These are phyloP conservation scores for Ceyx cyanopectus DNA, from an alignment of 2,113 vertebrate species.

Conservation along the genomic window DNA sequence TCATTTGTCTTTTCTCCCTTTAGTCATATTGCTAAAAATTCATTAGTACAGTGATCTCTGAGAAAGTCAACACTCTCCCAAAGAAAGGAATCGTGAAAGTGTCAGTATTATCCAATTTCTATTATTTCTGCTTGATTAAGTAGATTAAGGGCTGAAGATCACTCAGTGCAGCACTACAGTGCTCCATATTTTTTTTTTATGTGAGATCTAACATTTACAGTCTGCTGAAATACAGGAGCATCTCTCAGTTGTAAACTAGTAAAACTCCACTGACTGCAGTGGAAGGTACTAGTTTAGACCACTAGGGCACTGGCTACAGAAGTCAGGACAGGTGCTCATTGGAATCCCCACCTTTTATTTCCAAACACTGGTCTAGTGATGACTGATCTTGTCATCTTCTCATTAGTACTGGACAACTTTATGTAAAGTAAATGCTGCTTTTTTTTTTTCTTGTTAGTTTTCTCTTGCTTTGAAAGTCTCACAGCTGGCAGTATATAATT, in stretches of 20 bases:
- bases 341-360: neutral
- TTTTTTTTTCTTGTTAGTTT: neutral
- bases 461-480: neutral
- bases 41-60: neutral
- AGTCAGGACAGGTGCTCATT: neutral
- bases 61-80: neutral
- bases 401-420: neutral
- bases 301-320: neutral
- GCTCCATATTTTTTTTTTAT: neutral
- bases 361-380: neutral
- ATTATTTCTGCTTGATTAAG: conserved; percentile 34
- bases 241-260: neutral
- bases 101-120: neutral
- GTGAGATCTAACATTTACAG: neutral
- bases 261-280: neutral
- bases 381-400: neutral
- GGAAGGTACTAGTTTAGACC: neutral
- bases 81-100: neutral
- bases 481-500: neutral
- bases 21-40: neutral
- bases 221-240: neutral
- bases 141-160: neutral
- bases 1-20: neutral
- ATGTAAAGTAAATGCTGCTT: neutral
- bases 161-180: neutral